phyloP scores from a whole-genome alignment of 2,888 invertebrate species.

The Drosophila imparisetae region DNA sequence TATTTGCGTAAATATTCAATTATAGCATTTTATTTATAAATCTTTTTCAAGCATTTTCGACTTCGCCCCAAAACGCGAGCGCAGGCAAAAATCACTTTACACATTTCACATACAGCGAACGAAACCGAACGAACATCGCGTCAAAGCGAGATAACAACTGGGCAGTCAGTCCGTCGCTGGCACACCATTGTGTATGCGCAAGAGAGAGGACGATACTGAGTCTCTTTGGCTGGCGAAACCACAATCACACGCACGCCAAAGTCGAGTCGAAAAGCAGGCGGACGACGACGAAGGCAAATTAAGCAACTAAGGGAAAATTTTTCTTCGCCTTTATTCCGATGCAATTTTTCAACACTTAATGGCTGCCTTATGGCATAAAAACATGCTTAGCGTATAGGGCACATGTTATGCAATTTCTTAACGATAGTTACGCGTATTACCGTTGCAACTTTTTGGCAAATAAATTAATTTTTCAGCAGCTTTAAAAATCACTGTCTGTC shows the following conservation, averaged over 20 bases:
- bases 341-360: constrained; percentile 47
- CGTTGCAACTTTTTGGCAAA: constrained; percentile 73
- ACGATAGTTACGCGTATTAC: constrained; percentile 69
- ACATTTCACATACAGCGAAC: constrained; percentile 74
- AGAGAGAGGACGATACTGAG: constrained; percentile 60
- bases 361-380: constrained; percentile 37
- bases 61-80: constrained; percentile 75
- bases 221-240: constrained; percentile 34
- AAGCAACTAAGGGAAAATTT: constrained; percentile 75
- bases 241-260: constrained; percentile 72
- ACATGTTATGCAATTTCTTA: constrained; percentile 56
- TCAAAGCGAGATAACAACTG: constrained; percentile 61
- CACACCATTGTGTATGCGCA: constrained; percentile 37
- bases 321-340: constrained; percentile 60
- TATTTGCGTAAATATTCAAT: constrained; percentile 41
- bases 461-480: constrained; percentile 78
- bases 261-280: constrained; percentile 67
- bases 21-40: constrained; percentile 66
- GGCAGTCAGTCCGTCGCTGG: constrained; percentile 35
- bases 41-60: constrained; percentile 77
- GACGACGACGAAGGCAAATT: constrained; percentile 64
- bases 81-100: constrained; percentile 77
- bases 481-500: constrained; percentile 73
- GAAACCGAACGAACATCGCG: constrained; percentile 60
- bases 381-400: constrained; percentile 39